phyloP scores from a whole-genome alignment of 2,113 vertebrate species.

The Phoenicopterus ruber region DNA sequence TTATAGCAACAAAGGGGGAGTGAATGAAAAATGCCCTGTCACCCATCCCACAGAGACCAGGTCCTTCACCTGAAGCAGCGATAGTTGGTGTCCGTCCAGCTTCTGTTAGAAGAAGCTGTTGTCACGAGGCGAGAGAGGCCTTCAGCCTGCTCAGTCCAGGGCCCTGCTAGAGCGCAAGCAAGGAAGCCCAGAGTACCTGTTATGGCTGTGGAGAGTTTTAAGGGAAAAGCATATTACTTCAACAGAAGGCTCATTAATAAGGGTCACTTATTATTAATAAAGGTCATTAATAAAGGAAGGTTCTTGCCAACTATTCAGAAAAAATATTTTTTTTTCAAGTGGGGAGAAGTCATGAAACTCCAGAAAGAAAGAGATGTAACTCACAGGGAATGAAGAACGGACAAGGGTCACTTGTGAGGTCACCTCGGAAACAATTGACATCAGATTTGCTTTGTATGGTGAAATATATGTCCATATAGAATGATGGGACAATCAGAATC shows the following conservation, averaged over 20 bases:
- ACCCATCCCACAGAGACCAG: background rate
- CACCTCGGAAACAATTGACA: background rate
- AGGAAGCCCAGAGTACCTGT: background rate
- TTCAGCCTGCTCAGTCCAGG: background rate
- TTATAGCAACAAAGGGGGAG: background rate
- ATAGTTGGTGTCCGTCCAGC: fast-evolving
- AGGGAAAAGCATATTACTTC: background rate
- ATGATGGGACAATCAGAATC: background rate
- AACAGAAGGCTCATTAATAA: background rate
- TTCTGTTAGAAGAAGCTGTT: background rate
- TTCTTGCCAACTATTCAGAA: background rate
- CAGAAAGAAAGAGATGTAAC: background rate
- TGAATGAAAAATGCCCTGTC: background rate
- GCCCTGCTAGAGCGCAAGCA: background rate
- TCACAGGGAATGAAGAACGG: background rate
- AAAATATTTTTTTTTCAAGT: background rate
- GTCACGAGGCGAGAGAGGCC: background rate
- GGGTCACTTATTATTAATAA: too few relatives aligned
- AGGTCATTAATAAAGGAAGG: background rate
- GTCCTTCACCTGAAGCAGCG: background rate
- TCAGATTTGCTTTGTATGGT: background rate
- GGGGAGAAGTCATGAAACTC: background rate
- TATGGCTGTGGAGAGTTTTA: background rate
- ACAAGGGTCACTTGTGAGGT: background rate
- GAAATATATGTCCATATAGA: background rate